A percentile compares a stretch with the other conserved stretches of the same genome.
phyloP scores from a whole-genome alignment of 30 jellyfish, hydroid and myxozoan species.

The Cassiopea xamachana region DNA sequence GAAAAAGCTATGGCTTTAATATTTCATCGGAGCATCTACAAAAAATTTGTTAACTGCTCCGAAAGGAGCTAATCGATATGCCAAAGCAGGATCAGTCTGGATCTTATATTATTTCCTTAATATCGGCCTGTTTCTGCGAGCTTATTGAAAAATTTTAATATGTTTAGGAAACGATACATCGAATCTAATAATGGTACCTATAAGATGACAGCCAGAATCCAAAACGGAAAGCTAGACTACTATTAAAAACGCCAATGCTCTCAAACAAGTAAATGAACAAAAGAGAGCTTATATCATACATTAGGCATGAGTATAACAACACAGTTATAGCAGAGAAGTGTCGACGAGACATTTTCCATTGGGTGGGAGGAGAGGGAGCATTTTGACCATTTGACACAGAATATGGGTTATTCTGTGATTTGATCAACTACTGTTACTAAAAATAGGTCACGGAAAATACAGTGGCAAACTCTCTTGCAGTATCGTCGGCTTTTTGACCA shows the following conservation, averaged over 20 bases:
- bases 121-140: conserved; percentile 33
- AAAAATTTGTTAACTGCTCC: not conserved
- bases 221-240: conserved; percentile 45
- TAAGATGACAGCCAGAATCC: conserved; percentile 49
- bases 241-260: conserved; percentile 6
- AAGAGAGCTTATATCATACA: not conserved
- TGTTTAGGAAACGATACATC: conserved; percentile 36
- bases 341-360: too few species aligned
- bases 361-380: too few species aligned
- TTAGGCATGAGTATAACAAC: too few species aligned
- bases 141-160: conserved; percentile 22
- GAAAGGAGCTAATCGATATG: not conserved
- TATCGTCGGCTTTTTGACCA: too few species aligned
- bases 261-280: not conserved
- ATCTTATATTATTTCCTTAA: conserved; percentile 12
- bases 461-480: too few species aligned
- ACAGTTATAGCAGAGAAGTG: too few species aligned
- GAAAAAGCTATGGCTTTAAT: not conserved
- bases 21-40: not conserved
- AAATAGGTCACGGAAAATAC: too few species aligned
- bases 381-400: too few species aligned
- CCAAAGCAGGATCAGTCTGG: conserved; percentile 20
- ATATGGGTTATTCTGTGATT: too few species aligned
- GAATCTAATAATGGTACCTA: conserved; percentile 50
- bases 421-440: too few species aligned